phyloP scores from a whole-genome alignment of 1,140 invertebrate genomes.

The Vollenhovia emeryi region DNA sequence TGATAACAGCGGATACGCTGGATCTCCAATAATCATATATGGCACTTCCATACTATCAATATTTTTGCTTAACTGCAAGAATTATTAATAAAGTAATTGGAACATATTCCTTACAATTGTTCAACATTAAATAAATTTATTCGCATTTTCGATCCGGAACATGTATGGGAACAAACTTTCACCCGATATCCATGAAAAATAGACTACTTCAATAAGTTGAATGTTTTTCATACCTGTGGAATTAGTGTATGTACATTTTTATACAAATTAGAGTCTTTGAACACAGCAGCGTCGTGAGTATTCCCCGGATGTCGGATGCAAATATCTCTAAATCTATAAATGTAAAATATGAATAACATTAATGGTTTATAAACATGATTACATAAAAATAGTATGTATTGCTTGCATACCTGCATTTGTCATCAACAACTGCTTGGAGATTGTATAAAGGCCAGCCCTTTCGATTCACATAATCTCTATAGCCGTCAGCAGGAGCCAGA shows the following conservation, averaged over 20 bases:
- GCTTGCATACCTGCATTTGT: background rate
- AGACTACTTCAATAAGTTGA: no score
- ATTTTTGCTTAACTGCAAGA: no score
- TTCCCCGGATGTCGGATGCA: background rate
- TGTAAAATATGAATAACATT: background rate
- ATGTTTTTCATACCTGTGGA: background rate
- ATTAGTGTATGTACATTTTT: background rate
- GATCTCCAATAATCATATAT: no score
- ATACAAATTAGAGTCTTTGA: background rate
- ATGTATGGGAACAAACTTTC: no score
- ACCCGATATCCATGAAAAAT: no score
- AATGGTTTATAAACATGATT: background rate
- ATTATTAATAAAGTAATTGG: no score
- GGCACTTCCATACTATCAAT: no score
- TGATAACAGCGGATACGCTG: no score
- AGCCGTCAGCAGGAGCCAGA: background rate
- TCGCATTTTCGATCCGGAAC: no score
- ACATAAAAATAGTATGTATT: background rate
- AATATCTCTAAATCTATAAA: background rate
- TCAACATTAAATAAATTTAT: no score
- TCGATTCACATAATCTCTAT: slow-evolving; percentile 9
- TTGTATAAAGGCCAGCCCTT: background rate
- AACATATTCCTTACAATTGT: no score
- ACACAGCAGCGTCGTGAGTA: no score
- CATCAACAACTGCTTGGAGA: background rate